Percentiles rank a stretch among this genome's conserved stretches.
Evolutionary conservation across 2,888 invertebrate genomes (phyloP).

Genomic region (Dugesia japonica): DNA sequence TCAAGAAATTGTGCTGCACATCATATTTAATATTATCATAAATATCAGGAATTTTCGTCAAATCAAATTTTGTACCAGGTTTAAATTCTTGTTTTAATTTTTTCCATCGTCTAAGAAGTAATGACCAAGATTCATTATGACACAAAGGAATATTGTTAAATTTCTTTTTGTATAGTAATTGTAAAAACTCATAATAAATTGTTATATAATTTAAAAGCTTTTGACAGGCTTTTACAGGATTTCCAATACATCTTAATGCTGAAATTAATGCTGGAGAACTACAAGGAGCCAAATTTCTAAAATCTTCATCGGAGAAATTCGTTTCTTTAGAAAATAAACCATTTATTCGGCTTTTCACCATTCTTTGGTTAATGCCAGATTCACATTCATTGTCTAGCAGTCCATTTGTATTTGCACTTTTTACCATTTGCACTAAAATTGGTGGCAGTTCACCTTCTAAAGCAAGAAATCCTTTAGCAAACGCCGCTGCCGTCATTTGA

Average conservation of each 20-base stretch:
- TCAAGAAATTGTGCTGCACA: constrained; percentile 87
- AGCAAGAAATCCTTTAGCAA: constrained; percentile 77
- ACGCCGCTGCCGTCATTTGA: constrained; percentile 98
- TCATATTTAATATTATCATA: constrained; percentile 97
- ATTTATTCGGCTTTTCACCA: constrained; percentile 80
- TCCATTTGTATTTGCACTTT: constrained; percentile 77
- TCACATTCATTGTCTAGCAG: constrained; percentile 92
- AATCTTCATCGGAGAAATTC: constrained; percentile 67
- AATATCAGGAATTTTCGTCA: constrained; percentile 95
- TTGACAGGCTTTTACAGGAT: constrained; percentile 78
- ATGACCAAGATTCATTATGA: constrained; percentile 94
- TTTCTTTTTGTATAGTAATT: neutral
- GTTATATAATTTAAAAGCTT: constrained; percentile 51
- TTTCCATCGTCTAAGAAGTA: constrained; percentile 89
- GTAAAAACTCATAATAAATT: neutral
- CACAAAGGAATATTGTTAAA: constrained; percentile 51
- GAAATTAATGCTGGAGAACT: constrained; percentile 73
- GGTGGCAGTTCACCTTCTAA: constrained; percentile 94
- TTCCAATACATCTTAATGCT: constrained; percentile 81
- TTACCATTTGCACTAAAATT: constrained; percentile 94
- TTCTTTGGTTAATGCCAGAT: constrained; percentile 52
- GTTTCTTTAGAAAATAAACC: constrained; percentile 75
- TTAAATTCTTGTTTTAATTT: constrained; percentile 95
- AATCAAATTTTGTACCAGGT: constrained; percentile 59
- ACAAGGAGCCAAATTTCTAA: constrained; percentile 60